phyloP scores from a whole-genome alignment of 2,113 vertebrate genomes.

The Mesembrinibis cayennensis region DNA sequence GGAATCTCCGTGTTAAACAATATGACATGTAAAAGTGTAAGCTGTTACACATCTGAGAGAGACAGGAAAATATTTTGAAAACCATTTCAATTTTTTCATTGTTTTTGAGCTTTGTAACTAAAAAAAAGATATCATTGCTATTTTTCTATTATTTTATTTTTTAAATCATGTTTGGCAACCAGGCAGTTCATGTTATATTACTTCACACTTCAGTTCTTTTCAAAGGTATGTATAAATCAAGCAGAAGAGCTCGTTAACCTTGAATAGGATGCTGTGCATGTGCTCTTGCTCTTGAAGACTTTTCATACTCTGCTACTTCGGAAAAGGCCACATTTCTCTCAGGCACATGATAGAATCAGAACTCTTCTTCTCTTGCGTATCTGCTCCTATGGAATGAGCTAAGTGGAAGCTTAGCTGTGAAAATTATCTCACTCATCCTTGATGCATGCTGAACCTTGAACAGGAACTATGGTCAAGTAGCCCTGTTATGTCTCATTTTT shows the following conservation, averaged over 20 bases:
- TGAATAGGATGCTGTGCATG: background rate
- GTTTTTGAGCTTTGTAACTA: background rate
- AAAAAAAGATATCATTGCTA: background rate
- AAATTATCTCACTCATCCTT: background rate
- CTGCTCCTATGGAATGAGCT: background rate
- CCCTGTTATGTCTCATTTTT: rapidly evolving
- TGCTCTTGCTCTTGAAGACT: background rate
- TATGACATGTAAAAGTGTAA: background rate
- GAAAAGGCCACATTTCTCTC: background rate
- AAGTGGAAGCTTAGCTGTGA: background rate
- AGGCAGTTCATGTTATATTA: background rate
- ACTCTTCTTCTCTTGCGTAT: no score
- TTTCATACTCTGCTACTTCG: background rate
- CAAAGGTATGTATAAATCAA: background rate
- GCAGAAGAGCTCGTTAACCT: background rate
- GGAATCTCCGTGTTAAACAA: background rate
- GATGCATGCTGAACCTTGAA: background rate
- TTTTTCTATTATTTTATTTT: background rate
- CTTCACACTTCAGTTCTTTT: background rate
- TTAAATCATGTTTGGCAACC: background rate
- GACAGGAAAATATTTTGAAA: background rate
- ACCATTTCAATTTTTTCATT: background rate
- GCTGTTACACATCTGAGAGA: background rate
- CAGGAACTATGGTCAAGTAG: background rate
- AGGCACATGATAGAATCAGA: background rate